Conservation (phyloP, 2,797 vertebrate species). For the Cynodonichthys magdalenae region DNA sequence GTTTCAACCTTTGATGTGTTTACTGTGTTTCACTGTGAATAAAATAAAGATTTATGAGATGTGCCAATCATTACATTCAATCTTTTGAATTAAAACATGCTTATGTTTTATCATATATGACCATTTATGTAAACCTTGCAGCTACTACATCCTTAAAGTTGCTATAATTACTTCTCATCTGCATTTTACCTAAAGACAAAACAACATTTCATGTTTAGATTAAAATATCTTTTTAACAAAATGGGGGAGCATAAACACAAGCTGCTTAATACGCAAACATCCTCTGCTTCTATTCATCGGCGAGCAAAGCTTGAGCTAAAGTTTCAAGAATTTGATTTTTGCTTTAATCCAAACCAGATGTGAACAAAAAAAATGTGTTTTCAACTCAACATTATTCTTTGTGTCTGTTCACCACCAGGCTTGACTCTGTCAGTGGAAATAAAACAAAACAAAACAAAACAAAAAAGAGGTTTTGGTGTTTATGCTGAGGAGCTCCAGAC, state of each 20-base stretch:
- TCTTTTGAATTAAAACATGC: too few relatives aligned
- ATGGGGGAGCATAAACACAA: slow-evolving; percentile 16
- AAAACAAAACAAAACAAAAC: too few relatives aligned
- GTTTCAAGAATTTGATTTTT: slow-evolving; percentile 43
- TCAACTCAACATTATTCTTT: slow-evolving; percentile 23
- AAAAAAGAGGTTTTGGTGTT: slow-evolving; percentile 23
- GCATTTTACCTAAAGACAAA: not conserved
- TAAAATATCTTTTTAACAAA: too few relatives aligned
- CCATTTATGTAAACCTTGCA: too few relatives aligned
- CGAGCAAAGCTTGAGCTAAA: slow-evolving; percentile 2
- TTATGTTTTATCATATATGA: too few relatives aligned
- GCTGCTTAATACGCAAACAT: slow-evolving; percentile 20
- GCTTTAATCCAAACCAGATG: slow-evolving; percentile 69
- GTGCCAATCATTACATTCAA: too few relatives aligned
- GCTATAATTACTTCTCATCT: slow-evolving; percentile 34
- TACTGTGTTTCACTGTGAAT: too few relatives aligned
- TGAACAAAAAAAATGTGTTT: slow-evolving; percentile 35
- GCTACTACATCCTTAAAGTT: too few relatives aligned
- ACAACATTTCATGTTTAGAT: too few relatives aligned
- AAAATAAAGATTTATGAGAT: too few relatives aligned
- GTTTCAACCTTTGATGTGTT: too few relatives aligned
- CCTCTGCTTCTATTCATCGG: slow-evolving; percentile 25
- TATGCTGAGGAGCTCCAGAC: slow-evolving; percentile 8
- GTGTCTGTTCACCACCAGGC: slow-evolving; percentile 26
- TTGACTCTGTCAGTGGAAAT: slow-evolving; percentile 16